Conservation (phyloP, 2,113 vertebrate genomes). For the Okapia johnstoni region DNA sequence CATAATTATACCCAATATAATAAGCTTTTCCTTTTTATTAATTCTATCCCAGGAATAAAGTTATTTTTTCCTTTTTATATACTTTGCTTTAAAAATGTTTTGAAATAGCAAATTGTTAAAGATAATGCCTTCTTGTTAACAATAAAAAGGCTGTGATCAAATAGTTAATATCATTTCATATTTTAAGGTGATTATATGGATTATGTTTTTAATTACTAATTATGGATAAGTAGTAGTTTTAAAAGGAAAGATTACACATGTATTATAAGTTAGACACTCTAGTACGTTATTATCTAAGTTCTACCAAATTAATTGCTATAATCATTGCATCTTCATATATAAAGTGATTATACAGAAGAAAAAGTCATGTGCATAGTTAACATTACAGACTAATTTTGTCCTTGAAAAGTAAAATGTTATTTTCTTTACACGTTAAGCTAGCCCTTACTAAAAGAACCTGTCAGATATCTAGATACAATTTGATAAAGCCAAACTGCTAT, state of each 20-base stretch:
- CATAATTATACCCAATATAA: background rate
- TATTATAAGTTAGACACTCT: conserved; percentile 16
- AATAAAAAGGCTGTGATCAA: background rate
- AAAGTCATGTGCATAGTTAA: background rate
- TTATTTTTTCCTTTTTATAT: background rate
- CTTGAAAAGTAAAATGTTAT: background rate
- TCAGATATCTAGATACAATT: conserved; percentile 65
- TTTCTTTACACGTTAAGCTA: conserved; percentile 45
- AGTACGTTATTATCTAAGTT: conserved; percentile 34
- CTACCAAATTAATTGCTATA: conserved; percentile 60
- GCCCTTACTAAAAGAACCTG: conserved; percentile 43
- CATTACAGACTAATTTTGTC: background rate
- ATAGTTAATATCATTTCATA: background rate
- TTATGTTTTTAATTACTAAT: conserved; percentile 20
- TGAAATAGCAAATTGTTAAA: background rate
- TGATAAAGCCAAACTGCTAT: conserved; percentile 65
- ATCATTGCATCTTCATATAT: conserved; percentile 4
- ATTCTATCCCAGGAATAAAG: background rate
- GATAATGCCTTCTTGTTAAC: background rate
- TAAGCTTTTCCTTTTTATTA: background rate
- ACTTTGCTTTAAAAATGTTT: background rate
- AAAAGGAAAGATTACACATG: conserved; percentile 14
- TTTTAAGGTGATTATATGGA: background rate
- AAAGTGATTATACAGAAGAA: conserved; percentile 32
- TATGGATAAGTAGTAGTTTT: conserved; percentile 38